Evolutionary conservation across 2,888 invertebrate genomes (phyloP).

Genomic region (Conops quadrifasciatus): DNA sequence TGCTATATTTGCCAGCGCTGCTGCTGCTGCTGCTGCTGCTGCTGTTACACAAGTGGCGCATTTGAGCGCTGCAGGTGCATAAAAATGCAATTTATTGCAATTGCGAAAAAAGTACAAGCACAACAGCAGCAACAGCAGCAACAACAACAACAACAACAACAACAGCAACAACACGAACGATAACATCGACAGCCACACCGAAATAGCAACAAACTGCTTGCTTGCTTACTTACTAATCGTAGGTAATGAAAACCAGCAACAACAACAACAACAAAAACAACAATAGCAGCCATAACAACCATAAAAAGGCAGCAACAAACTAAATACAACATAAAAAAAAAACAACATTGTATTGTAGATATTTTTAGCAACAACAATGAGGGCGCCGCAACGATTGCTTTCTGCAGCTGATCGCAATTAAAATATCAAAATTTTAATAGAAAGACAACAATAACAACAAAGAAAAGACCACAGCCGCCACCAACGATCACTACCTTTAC

Average conservation of each 20-base stretch:
- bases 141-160: constrained; percentile 3
- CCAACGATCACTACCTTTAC: background rate
- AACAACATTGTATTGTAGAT: constrained; percentile 10
- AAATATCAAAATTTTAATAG: constrained; percentile 42
- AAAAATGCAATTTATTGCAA: constrained; percentile 27
- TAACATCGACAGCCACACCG: too few species aligned
- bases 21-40: constrained; percentile 11
- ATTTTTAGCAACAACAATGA: constrained; percentile 32
- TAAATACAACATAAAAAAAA: background rate
- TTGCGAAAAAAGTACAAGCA: constrained; percentile 3
- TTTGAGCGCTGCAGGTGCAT: constrained; percentile 25
- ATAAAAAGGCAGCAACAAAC: constrained; percentile 7
- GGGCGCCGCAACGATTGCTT: constrained; percentile 24
- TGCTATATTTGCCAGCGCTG: too few species aligned
- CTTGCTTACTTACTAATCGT: constrained; percentile 14
- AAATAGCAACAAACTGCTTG: background rate
- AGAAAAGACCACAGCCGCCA: background rate
- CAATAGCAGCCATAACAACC: background rate
- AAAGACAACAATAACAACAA: constrained; percentile 34
- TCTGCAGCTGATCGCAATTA: constrained; percentile 37
- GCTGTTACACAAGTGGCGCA: constrained; percentile 31
- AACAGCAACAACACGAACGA: background rate
- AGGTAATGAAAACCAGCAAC: constrained; percentile 21
- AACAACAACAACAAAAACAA: constrained; percentile 3
- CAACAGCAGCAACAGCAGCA: background rate